A percentile compares a stretch with the other conserved stretches of the same genome.
These are phyloP conservation scores for Clitarchus hookeri DNA, from an alignment of 2,888 invertebrate species.

Conservation along the genomic window DNA sequence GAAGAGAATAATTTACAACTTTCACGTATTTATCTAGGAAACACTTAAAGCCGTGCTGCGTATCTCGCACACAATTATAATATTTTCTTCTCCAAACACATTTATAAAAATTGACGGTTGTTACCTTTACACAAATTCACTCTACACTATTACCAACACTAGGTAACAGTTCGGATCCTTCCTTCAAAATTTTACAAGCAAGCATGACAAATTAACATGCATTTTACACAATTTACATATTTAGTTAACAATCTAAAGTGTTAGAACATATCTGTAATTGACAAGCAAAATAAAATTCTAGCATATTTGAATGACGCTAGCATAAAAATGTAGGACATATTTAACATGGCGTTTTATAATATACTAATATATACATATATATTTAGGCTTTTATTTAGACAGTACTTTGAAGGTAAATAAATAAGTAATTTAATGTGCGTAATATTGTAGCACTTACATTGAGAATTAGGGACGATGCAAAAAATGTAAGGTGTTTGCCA, in stretches of 20 bases:
- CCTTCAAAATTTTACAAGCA: background rate
- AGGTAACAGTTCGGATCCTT: background rate
- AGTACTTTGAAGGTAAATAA: background rate
- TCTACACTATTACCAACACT: background rate
- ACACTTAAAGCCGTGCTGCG: no score
- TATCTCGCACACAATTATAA: no score
- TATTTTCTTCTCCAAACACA: no score
- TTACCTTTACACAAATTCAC: background rate
- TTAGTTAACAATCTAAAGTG: slow-evolving; percentile 1
- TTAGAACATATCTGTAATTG: background rate
- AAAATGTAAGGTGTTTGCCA: no score
- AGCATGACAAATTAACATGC: background rate
- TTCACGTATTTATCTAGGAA: no score
- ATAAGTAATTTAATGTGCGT: background rate
- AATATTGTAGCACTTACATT: background rate
- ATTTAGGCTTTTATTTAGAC: background rate
- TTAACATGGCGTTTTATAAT: background rate
- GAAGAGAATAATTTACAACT: no score
- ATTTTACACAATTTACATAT: slow-evolving; percentile 22
- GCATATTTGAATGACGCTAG: background rate
- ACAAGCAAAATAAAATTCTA: slow-evolving; percentile 19
- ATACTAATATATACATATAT: slow-evolving; percentile 17
- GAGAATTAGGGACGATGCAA: background rate
- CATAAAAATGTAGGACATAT: slow-evolving; percentile 5
- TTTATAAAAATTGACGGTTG: background rate